These are phyloP conservation scores for Cryptosula pallasiana DNA, from an alignment of 2,888 invertebrate species.

Conservation along the genomic window DNA sequence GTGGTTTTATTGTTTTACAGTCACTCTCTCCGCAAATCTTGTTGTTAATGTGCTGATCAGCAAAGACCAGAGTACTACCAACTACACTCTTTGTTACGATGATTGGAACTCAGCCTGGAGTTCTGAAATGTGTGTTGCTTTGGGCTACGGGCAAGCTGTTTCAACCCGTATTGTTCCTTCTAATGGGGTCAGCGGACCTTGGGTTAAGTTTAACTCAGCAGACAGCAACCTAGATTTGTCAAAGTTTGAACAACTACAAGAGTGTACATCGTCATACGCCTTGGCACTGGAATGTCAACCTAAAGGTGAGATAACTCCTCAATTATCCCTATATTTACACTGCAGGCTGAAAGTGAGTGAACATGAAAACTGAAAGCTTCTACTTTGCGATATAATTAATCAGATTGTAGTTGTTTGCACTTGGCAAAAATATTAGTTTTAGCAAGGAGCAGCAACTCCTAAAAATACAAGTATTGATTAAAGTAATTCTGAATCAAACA, in stretches of 20 bases:
- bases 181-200: neutral
- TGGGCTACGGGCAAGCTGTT: neutral
- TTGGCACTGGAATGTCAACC: conserved; percentile 13
- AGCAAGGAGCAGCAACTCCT: no score
- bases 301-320: conserved; percentile 2
- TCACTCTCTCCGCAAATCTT: neutral
- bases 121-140: neutral
- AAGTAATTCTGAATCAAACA: no score
- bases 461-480: no score
- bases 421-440: no score
- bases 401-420: no score
- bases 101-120: conserved; percentile 8
- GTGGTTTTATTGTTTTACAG: no score
- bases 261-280: neutral
- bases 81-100: conserved; percentile 11
- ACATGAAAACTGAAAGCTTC: no score
- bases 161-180: neutral
- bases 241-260: neutral
- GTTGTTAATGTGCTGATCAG: neutral
- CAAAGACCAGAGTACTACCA: neutral
- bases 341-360: no score
- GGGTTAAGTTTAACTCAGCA: neutral
- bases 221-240: neutral
- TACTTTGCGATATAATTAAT: no score
- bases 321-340: neutral